Evolutionary conservation across 2,797 vertebrate species (phyloP).

Genomic region (Neosilurus mollespiculum): DNA sequence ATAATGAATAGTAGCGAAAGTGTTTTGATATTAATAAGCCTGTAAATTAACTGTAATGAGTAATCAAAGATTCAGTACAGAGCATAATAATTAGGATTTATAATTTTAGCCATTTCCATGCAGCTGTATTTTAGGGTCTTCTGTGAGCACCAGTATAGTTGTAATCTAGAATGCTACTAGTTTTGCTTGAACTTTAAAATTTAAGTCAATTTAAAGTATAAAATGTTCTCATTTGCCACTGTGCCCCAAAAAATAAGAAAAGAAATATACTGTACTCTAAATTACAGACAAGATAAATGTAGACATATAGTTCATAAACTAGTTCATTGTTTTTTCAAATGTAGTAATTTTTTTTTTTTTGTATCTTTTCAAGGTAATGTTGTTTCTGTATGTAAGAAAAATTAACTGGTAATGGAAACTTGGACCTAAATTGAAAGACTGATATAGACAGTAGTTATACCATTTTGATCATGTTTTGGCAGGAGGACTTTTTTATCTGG

Average conservation of each 20-base stretch:
- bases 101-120: not conserved
- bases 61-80: not conserved
- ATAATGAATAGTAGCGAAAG: not conserved
- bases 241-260: not conserved
- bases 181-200: not conserved
- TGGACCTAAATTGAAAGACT: not conserved
- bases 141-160: not conserved
- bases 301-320: not conserved
- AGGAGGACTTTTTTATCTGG: conserved; percentile 37
- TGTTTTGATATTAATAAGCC: not conserved
- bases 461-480: not conserved
- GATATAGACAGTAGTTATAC: not conserved
- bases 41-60: not conserved
- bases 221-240: not conserved
- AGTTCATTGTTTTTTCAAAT: not conserved
- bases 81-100: not conserved
- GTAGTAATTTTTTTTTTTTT: not conserved
- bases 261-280: not conserved
- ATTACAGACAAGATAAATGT: no score
- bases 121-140: not conserved
- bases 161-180: not conserved
- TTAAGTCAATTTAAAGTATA: not conserved
- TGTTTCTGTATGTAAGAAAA: not conserved
- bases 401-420: not conserved
- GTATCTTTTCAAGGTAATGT: not conserved